Evolutionary conservation across 1,140 invertebrate genomes (phyloP).

Genomic region (Calephelis virginiensis): DNA sequence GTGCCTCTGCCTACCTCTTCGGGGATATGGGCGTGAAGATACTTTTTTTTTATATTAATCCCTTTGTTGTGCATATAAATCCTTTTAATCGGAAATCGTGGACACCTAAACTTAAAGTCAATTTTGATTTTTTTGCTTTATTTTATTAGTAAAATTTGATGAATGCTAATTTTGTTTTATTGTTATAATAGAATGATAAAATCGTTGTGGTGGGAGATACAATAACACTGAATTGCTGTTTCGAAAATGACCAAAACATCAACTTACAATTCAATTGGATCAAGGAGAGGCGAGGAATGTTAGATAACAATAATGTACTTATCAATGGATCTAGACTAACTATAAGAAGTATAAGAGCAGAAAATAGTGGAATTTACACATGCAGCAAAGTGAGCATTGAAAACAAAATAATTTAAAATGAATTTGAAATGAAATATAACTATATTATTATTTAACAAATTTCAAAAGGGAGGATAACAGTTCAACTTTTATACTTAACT

Average conservation of each 20-base stretch:
- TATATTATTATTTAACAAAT: too few species aligned
- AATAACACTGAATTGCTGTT: conserved; percentile 32
- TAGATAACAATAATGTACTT: conserved; percentile 33
- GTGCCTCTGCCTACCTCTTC: too few species aligned
- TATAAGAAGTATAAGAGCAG: conserved; percentile 28
- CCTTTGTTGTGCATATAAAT: too few species aligned
- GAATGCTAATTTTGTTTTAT: background rate
- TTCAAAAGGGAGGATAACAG: too few species aligned
- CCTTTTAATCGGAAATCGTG: too few species aligned
- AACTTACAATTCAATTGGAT: conserved; percentile 30
- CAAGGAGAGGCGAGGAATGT: conserved; percentile 31
- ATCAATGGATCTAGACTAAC: conserved; percentile 30
- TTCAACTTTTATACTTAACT: too few species aligned
- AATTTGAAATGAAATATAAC: too few species aligned
- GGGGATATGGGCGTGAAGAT: too few species aligned
- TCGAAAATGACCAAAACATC: background rate
- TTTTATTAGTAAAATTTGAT: too few species aligned
- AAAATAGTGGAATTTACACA: conserved; percentile 38
- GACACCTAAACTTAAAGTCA: too few species aligned
- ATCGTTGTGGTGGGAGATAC: conserved; percentile 37
- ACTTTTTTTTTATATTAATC: too few species aligned
- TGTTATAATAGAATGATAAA: conserved; percentile 38
- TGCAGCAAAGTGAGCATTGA: conserved; percentile 32
- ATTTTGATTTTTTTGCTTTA: too few species aligned
- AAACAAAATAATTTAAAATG: background rate